These are phyloP conservation scores for Idaea straminata DNA, from an alignment of 2,888 invertebrate species.

Conservation along the genomic window DNA sequence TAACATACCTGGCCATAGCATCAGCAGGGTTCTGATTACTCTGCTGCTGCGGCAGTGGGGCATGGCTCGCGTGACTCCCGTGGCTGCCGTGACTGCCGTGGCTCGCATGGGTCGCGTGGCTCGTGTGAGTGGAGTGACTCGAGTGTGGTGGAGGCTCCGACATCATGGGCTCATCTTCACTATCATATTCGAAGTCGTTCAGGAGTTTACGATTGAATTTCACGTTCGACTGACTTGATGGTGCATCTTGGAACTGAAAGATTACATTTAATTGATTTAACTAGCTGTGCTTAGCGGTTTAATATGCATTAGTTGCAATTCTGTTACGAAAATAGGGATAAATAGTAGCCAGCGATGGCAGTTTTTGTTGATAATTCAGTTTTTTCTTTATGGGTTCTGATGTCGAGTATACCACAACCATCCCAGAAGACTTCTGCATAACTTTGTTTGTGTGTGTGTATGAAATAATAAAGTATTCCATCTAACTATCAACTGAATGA, in stretches of 20 bases:
- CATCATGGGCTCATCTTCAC: conserved; percentile 88
- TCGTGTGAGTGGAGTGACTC: conserved; percentile 34
- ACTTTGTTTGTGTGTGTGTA: too few species aligned
- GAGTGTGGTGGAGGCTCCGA: conserved; percentile 45
- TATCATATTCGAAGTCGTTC: conserved; percentile 92
- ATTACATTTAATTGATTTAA: background rate
- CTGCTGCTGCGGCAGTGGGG: conserved; percentile 19
- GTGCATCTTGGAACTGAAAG: conserved; percentile 65
- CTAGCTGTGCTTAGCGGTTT: too few species aligned
- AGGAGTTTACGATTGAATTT: conserved; percentile 92
- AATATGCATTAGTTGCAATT: too few species aligned
- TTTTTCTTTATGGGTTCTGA: too few species aligned
- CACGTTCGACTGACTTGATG: conserved; percentile 65
- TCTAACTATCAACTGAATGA: too few species aligned
- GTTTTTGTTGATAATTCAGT: too few species aligned
- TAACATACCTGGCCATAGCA: conserved; percentile 61
- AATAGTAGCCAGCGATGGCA: too few species aligned
- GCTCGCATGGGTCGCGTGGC: conserved; percentile 23
- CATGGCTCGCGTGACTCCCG: conserved; percentile 13
- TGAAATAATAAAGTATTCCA: too few species aligned
- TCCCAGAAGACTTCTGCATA: too few species aligned
- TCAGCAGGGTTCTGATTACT: conserved; percentile 48
- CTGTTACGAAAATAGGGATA: too few species aligned
- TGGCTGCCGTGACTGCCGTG: conserved; percentile 20
- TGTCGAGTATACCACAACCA: too few species aligned